These are phyloP conservation scores for Drosophila varians DNA, from an alignment of 1,140 invertebrate genomes.

Conservation along the genomic window DNA sequence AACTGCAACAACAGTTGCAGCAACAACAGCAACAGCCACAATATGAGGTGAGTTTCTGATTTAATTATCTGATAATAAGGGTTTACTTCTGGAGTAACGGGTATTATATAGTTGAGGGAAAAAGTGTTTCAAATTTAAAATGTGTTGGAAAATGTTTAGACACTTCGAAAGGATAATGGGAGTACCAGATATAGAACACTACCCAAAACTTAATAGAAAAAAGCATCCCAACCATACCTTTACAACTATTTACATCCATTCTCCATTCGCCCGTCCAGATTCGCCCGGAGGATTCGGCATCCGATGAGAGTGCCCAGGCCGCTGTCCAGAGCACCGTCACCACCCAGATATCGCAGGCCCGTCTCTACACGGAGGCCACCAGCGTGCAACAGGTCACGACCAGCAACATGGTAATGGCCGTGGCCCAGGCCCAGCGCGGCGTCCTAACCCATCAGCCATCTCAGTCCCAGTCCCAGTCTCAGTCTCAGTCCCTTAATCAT, in stretches of 20 bases:
- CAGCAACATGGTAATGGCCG: constrained; percentile 63
- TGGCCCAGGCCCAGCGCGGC: constrained; percentile 11
- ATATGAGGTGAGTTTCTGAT: constrained; percentile 59
- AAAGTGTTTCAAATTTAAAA: too few relatives aligned
- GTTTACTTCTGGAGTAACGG: too few relatives aligned
- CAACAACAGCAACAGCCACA: constrained; percentile 31
- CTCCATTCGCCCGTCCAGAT: too few relatives aligned
- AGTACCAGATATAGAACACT: too few relatives aligned
- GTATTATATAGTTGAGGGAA: too few relatives aligned
- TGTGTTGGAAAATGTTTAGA: too few relatives aligned
- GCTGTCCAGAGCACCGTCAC: constrained; percentile 82
- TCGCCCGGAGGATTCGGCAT: constrained; percentile 82
- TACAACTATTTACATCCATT: too few relatives aligned
- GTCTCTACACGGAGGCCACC: constrained; percentile 72
- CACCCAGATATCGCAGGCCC: constrained; percentile 83
- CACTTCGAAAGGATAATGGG: too few relatives aligned
- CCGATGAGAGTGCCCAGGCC: constrained; percentile 83
- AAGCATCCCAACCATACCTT: too few relatives aligned
- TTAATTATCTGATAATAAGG: too few relatives aligned
- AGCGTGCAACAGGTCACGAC: constrained; percentile 55
- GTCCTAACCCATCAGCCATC: constrained; percentile 29
- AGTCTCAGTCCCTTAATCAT: background rate
- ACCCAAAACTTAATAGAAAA: too few relatives aligned
- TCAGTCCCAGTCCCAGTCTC: constrained; percentile 14
- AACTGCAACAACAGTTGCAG: constrained; percentile 38